Evolutionary conservation across 2,113 vertebrate genomes (phyloP).

Genomic region (Larimichthys crocea): DNA sequence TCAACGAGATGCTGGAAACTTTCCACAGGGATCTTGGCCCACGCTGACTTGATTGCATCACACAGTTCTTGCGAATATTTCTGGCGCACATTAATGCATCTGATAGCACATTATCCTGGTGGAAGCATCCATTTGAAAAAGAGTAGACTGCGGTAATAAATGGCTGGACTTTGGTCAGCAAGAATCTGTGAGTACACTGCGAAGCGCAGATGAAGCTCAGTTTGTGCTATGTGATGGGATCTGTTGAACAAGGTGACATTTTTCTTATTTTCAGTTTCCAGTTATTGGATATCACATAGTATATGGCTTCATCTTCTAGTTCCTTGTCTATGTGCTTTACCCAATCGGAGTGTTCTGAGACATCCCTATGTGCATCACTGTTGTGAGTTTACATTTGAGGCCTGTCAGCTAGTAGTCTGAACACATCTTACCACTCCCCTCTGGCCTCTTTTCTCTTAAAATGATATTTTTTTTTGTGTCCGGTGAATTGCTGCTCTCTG

Average conservation of each 20-base stretch:
- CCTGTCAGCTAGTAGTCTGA: constrained; percentile 18
- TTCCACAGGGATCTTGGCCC: constrained; percentile 31
- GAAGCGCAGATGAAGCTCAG: constrained; percentile 22
- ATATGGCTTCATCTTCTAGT: not conserved
- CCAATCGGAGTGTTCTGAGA: not conserved
- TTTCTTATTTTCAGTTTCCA: not conserved
- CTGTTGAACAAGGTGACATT: constrained; percentile 12
- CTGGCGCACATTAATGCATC: constrained; percentile 21
- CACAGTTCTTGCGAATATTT: constrained; percentile 35
- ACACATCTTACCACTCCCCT: constrained; percentile 22
- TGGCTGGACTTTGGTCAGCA: constrained; percentile 21
- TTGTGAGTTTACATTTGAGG: constrained; percentile 17
- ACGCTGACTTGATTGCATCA: constrained; percentile 44
- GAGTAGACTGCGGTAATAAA: constrained; percentile 15
- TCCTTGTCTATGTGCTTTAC: not conserved
- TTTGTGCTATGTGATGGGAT: not conserved
- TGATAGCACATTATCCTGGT: constrained; percentile 38
- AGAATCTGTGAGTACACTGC: not conserved
- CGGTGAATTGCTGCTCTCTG: constrained; percentile 8
- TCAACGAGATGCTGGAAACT: constrained; percentile 23
- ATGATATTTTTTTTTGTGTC: constrained; percentile 18
- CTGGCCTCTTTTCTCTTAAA: constrained; percentile 20
- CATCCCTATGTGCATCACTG: not conserved
- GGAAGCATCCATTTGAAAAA: constrained; percentile 33
- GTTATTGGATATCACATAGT: not conserved